Conservation (phyloP, 2,797 vertebrate genomes). For the Ceryle rudis region DNA sequence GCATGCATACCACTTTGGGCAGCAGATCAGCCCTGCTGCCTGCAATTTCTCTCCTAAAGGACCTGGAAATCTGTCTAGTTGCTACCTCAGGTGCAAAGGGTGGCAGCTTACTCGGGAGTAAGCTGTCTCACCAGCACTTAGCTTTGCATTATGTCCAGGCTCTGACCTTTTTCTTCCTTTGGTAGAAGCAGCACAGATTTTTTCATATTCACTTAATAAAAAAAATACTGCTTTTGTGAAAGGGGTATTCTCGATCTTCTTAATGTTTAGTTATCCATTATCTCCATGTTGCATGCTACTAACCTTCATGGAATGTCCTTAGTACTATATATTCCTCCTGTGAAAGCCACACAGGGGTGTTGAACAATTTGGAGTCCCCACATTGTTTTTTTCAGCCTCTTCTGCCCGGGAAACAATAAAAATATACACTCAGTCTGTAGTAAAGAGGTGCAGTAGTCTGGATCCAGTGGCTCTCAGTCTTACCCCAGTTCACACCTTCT, state of each 20-base stretch:
- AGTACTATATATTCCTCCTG: not conserved
- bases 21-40: not conserved
- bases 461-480: not conserved
- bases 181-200: not conserved
- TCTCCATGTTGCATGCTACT: not conserved
- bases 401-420: not conserved
- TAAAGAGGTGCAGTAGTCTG: not conserved
- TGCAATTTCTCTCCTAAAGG: not conserved
- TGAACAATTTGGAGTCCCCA: not conserved
- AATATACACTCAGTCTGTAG: fast-evolving
- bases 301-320: not conserved
- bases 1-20: not conserved
- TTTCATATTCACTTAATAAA: not conserved
- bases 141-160: not conserved
- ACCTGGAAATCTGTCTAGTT: not conserved
- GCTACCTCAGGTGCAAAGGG: not conserved
- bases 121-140: not conserved
- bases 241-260: not conserved
- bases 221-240: not conserved
- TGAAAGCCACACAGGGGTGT: not conserved
- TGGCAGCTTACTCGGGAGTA: not conserved
- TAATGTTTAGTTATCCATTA: not conserved
- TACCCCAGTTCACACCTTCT: not conserved
- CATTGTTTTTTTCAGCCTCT: not conserved
- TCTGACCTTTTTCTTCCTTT: not conserved